Evolutionary conservation across 2,113 vertebrate species (phyloP), one percentile per base, ranked within the genome.

Genomic region (Cynoglossus semilaevis): DNA sequence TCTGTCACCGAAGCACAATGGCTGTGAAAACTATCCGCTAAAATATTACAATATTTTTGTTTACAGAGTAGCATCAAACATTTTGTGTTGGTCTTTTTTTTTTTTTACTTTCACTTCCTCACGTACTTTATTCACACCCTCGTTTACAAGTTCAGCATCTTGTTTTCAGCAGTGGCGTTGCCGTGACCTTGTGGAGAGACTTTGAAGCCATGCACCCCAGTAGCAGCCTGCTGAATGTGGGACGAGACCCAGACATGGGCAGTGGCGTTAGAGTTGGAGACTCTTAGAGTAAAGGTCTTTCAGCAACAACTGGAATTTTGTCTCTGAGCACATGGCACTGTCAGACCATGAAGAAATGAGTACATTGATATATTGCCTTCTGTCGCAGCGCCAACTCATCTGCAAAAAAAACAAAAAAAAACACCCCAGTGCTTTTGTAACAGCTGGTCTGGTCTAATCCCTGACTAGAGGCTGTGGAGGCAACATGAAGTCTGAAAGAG

Each of bases 1-100:
- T 88, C 90, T 91, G 87, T 89, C 86, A 61, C 63, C 42, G 65
- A 60, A 37, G 53, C 69, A 37, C 22, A 49, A 46, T 52, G 74
- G 72, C 76, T 76, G 54, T 67, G 38, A 52, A 70, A 9, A 37
- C 46, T 29, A 29, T 53, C 18, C 42, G 40, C 54, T 58, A 14
- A 74, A 80, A 64, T 51, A 71, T 64, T 77, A 65, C 65, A 49
- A 58, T 53, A 63, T 70, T 81, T 84, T 71, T 82, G 83, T 88
- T 89, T 80, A 87, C 83, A 70, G 56, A 63, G 70, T 70, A 70
- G 41, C 64, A 61, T 75, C 42, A 9, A 35, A 60, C 48, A 47
- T 56, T 54, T 41, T 16, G 14, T 12, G 22, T 57, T 56, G 22
- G 9, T 60, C 41, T 54, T 41, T 48, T 11, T 58, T 13, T 36